These are phyloP conservation scores for Formicarius rufipectus DNA, from an alignment of 2,113 vertebrate genomes.

Conservation along the genomic window DNA sequence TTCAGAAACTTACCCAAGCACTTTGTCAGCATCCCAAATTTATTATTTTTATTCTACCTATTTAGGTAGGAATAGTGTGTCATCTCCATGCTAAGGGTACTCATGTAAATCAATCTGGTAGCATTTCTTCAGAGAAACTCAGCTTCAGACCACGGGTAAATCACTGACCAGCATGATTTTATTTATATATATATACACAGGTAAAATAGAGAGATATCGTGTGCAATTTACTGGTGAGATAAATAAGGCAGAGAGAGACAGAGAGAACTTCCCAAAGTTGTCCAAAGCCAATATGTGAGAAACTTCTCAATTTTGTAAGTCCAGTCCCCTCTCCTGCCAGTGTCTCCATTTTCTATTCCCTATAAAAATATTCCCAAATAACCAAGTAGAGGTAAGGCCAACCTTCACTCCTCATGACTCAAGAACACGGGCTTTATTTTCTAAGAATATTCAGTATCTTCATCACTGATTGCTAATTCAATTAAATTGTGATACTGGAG, in stretches of 20 bases:
- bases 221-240: neutral
- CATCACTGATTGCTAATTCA: neutral
- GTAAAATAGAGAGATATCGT: neutral
- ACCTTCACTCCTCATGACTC: neutral
- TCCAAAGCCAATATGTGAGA: neutral
- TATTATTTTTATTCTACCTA: neutral
- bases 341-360: neutral
- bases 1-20: neutral
- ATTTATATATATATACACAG: too few species aligned
- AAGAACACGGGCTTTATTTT: neutral
- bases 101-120: neutral
- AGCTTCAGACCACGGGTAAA: neutral
- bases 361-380: neutral
- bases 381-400: neutral
- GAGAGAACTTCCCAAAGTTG: neutral
- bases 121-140: neutral
- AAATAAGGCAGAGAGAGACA: neutral
- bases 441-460: neutral
- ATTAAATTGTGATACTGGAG: neutral
- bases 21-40: neutral
- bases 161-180: neutral
- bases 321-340: neutral
- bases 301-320: neutral
- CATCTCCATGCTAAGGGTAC: neutral
- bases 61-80: neutral